Evolutionary conservation across 53 echinoderm and acorn worm species (phyloP).

Genomic region (Henricia sp.): DNA sequence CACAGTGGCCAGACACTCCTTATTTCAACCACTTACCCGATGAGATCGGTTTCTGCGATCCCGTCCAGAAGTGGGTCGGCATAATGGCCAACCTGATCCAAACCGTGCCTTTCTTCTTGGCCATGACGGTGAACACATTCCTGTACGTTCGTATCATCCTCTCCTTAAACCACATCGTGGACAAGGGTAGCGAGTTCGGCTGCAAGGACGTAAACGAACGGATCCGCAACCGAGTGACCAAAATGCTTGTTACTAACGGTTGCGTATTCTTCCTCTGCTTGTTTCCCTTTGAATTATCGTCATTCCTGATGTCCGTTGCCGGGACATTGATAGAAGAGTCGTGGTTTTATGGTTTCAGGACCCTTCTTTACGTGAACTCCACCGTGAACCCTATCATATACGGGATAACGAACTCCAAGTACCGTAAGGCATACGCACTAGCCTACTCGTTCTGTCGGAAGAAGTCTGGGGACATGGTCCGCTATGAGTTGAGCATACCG

Average conservation of each 20-base stretch:
- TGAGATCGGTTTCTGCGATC: conserved; percentile 18
- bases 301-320: conserved; percentile 9
- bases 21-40: not conserved
- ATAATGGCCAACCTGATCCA: conserved; percentile 25
- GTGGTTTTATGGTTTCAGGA: conserved; percentile 32
- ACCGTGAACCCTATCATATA: conserved; percentile 69
- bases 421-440: conserved; percentile 46
- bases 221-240: conserved; percentile 48
- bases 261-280: conserved; percentile 49
- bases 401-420: conserved; percentile 54
- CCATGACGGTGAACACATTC: conserved; percentile 43
- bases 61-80: conserved; percentile 23
- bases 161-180: conserved; percentile 47
- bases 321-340: not conserved
- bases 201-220: conserved; percentile 57
- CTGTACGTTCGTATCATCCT: conserved; percentile 42
- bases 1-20: conserved; percentile 14
- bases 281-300: conserved; percentile 48
- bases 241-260: conserved; percentile 52
- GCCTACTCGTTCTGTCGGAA: conserved; percentile 28
- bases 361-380: conserved; percentile 57
- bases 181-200: conserved; percentile 43
- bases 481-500: conserved; percentile 37
- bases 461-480: conserved; percentile 33
- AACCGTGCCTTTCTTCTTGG: conserved; percentile 54